Base-by-base conservation (phyloP, 2,113 vertebrate species). In the Parotia lawesii region DNA sequence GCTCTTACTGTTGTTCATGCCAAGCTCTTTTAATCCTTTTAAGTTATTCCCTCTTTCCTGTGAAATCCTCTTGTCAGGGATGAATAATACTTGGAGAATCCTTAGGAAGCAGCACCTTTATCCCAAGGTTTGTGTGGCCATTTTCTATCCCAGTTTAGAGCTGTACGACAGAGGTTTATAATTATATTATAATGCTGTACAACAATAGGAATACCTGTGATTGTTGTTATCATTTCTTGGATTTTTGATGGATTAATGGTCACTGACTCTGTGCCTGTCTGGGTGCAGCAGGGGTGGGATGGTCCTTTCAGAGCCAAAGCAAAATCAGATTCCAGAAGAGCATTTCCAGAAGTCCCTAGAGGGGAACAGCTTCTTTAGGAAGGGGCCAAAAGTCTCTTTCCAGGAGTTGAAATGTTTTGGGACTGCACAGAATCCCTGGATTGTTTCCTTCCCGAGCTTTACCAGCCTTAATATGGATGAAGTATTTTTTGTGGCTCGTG, bases 221-320 rank as follows among this genome's bases (percentile, higher is more conserved):
- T 17, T 79, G 6, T 9, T 61, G 1, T 29, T 28, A 12, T 3
- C 27, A 40, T 61, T 51, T 0, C 20, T 33, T 11, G 45, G 45
- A 42, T 48, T 91, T 83, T 33, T 57, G 62, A 6, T 15, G 12
- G 24, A 3, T 58, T 53, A 9, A 33, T 29, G 29, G 17, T 66
- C 61, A 16, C 28, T 62, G 24, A 22, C 1, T 2, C 42, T 38
- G 1, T 38, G 24, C 15, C 12, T 72, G 5, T 42, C 29, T 42
- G 29, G 7, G 23, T 18, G 11, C 20, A 2, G 1, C 3, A 5
- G 25, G 10, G 24, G 2, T 48, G 51, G 25, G 51, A 16, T 12
- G 31, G 4, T 48, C 53, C 56, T 72, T 29, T 11, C 21, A 78
- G 21, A 51, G 24, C 5, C 40, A 73, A 57, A 83, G 20, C 24